A percentile compares a stretch with the other conserved stretches of the same genome.
These are phyloP conservation scores for Tortricodes alternella DNA, from an alignment of 2,888 invertebrate genomes.

Conservation along the genomic window DNA sequence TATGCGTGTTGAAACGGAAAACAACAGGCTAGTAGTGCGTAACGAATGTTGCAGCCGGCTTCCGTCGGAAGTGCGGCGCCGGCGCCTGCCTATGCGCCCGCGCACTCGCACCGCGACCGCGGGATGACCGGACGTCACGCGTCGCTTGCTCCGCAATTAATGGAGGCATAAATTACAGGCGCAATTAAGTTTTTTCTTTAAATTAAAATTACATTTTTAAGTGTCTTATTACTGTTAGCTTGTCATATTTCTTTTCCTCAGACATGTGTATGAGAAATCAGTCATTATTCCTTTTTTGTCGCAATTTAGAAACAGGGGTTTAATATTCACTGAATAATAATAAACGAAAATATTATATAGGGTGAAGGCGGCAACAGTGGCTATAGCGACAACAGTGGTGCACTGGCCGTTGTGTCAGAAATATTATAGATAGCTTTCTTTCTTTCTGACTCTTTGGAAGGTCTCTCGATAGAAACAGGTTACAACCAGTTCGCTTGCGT, in stretches of 20 bases:
- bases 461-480: too few relatives aligned
- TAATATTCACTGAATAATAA: too few relatives aligned
- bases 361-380: too few relatives aligned
- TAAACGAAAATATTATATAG: too few relatives aligned
- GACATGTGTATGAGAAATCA: neutral
- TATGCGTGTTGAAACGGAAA: conserved; percentile 43
- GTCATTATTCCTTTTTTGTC: neutral
- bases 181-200: conserved; percentile 23
- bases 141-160: conserved; percentile 19
- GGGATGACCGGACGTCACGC: conserved; percentile 10
- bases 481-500: too few relatives aligned
- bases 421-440: too few relatives aligned
- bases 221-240: conserved; percentile 8
- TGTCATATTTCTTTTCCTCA: neutral
- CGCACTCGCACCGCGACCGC: neutral
- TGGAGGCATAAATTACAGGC: conserved; percentile 14
- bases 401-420: too few relatives aligned
- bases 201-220: conserved; percentile 27
- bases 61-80: conserved; percentile 75
- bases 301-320: too few relatives aligned
- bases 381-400: too few relatives aligned
- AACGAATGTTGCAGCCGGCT: conserved; percentile 73
- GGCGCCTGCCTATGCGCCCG: conserved; percentile 49
- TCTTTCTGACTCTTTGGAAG: too few relatives aligned
- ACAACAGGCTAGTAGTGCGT: conserved; percentile 64